A percentile compares a stretch with the other conserved stretches of the same genome.
These are phyloP conservation scores for Tetrao urogallus DNA, from an alignment of 2,113 vertebrate genomes.

Conservation along the genomic window DNA sequence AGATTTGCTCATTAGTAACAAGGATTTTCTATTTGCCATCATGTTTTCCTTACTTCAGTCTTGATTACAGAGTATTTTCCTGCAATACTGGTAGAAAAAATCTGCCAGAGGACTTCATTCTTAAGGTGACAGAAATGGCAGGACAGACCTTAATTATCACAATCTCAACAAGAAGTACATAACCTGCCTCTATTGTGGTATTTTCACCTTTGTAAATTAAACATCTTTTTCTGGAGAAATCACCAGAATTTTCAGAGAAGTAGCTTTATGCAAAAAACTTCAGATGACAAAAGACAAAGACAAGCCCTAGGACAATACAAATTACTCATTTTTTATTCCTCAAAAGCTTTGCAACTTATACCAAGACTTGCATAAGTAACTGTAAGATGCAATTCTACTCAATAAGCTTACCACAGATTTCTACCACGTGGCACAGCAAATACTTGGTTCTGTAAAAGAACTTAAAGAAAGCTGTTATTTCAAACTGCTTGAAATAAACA, in stretches of 20 bases:
- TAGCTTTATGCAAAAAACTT: neutral
- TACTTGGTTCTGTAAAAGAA: neutral
- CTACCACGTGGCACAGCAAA: neutral
- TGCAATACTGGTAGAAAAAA: neutral
- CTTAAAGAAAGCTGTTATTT: neutral
- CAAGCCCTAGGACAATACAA: neutral
- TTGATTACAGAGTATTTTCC: neutral
- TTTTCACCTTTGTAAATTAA: neutral
- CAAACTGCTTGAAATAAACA: neutral
- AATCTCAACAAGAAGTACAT: neutral
- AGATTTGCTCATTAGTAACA: neutral
- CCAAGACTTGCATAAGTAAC: neutral
- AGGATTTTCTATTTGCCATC: neutral
- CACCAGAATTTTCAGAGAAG: neutral
- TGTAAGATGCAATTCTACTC: neutral
- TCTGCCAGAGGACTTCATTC: neutral
- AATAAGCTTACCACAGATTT: neutral
- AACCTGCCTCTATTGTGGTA: neutral
- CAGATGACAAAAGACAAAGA: neutral
- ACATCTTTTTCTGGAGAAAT: neutral
- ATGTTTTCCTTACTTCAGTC: neutral
- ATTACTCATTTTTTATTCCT: neutral
- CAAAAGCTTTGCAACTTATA: neutral
- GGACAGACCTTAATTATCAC: neutral
- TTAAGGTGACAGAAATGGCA: neutral